Base-by-base conservation (phyloP, 2,113 vertebrate species). In the Epinephelus cyanopodus region DNA sequence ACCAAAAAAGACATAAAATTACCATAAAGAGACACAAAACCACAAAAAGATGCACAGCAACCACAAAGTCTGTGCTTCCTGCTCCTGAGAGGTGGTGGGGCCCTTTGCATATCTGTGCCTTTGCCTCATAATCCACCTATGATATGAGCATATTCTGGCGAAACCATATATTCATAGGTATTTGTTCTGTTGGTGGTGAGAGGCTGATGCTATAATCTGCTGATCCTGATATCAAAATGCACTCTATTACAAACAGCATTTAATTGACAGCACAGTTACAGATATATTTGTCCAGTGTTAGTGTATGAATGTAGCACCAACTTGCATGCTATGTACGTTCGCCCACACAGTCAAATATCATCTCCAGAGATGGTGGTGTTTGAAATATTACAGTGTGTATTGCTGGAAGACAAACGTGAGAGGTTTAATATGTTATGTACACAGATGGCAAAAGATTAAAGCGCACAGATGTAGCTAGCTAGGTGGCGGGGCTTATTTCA, bases 361-460 rank as follows among this genome's bases (percentile, higher is more conserved):
- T 33, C 13, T 53, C 37, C 52, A 64, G 61, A 56, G 57, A 70
- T 33, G 33, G 72, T 53, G n/a, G 15, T 48, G 73, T 86, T 81
- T 80, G 48, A 79, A 84, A 77, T 73, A 72, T 67, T 72, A 27
- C 53, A 66, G 71, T 39, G 63, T 56, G 53, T 61, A 74, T 23
- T 52, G 48, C 50, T 73, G 61, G 45, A 81, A 63, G 77, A 62
- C 73, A 91, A 90, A 93, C 70, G 71, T 76, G 64, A 61, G 69
- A 68, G 71, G 19, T 89, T 78, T 54, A 79, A 77, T 82, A 85
- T 80, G 65, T 81, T 81, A 9, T 85, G 77, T 71, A 84, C 78
- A 86, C 82, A 90, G 73, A 78, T 45, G 48, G 70, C 23, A 71
- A 12, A 67, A 88, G 85, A 89, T 85, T 76, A 82, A 52, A 73